These are phyloP conservation scores for Penaeus monodon DNA, from an alignment of 2,888 invertebrate species.

Conservation along the genomic window DNA sequence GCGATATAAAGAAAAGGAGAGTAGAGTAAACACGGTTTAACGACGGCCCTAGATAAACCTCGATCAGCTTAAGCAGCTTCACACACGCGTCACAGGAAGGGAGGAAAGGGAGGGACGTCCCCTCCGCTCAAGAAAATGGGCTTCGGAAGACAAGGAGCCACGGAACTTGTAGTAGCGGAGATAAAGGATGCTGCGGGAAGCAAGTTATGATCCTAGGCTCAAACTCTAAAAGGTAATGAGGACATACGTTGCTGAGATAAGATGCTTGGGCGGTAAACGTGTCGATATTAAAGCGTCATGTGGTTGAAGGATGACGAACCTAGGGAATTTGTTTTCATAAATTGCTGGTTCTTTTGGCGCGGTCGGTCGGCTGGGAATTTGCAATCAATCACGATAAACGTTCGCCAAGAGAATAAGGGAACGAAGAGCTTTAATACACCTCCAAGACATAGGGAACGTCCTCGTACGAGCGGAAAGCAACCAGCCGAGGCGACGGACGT, in stretches of 20 bases:
- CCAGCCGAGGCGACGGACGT: no score
- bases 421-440: no score
- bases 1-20: no score
- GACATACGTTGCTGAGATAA: slow-evolving; percentile 55
- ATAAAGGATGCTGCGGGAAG: slow-evolving; percentile 45
- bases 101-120: slow-evolving; percentile 8
- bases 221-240: slow-evolving; percentile 52
- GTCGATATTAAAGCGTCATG: slow-evolving; percentile 52
- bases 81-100: neutral
- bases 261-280: slow-evolving; percentile 49
- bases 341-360: no score
- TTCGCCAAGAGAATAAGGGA: no score
- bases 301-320: slow-evolving; percentile 26
- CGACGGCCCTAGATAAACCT: neutral
- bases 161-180: slow-evolving; percentile 44
- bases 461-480: no score
- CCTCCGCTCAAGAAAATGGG: neutral
- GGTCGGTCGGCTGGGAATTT: no score
- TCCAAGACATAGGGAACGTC: no score
- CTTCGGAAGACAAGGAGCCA: neutral
- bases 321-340: no score
- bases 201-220: slow-evolving; percentile 47
- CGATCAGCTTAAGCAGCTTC: neutral
- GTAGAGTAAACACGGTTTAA: no score
- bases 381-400: no score